Conservation (phyloP, 2,113 vertebrate species). For the Gobio gobio region DNA sequence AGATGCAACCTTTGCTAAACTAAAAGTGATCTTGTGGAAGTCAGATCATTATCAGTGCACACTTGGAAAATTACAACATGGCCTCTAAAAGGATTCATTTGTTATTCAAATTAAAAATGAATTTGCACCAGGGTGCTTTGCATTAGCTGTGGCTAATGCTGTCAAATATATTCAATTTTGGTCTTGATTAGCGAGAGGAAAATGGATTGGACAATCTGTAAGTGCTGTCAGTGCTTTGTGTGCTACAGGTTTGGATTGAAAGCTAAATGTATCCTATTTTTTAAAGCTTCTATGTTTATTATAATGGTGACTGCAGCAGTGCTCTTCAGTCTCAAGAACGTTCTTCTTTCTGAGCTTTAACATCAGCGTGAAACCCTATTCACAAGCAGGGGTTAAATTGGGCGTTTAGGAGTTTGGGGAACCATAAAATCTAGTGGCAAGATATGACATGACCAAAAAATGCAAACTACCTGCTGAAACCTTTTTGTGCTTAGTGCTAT, state of each 20-base stretch:
- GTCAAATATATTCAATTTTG: constrained; percentile 56
- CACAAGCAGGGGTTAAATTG: neutral
- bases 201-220: constrained; percentile 21
- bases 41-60: constrained; percentile 64
- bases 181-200: constrained; percentile 57
- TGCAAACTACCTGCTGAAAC: neutral
- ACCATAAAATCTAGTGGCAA: neutral
- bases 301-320: constrained; percentile 1
- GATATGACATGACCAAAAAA: neutral
- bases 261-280: neutral
- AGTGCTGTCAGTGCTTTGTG: constrained; percentile 5
- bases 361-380: neutral
- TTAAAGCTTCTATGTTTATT: neutral
- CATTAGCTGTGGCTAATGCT: constrained; percentile 54
- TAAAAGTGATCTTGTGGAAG: constrained; percentile 60
- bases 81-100: constrained; percentile 71
- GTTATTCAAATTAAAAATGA: constrained; percentile 71
- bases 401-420: neutral
- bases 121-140: constrained; percentile 49
- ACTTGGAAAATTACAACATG: constrained; percentile 63
- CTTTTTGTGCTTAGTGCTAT: neutral
- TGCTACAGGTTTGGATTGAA: neutral
- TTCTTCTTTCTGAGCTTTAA: constrained; percentile 1
- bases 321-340: neutral
- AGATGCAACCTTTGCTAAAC: constrained; percentile 67